Percentiles rank a stretch among this genome's conserved stretches.
These are phyloP conservation scores for Axis porcinus DNA, from an alignment of 2,113 vertebrate genomes.

Conservation along the genomic window DNA sequence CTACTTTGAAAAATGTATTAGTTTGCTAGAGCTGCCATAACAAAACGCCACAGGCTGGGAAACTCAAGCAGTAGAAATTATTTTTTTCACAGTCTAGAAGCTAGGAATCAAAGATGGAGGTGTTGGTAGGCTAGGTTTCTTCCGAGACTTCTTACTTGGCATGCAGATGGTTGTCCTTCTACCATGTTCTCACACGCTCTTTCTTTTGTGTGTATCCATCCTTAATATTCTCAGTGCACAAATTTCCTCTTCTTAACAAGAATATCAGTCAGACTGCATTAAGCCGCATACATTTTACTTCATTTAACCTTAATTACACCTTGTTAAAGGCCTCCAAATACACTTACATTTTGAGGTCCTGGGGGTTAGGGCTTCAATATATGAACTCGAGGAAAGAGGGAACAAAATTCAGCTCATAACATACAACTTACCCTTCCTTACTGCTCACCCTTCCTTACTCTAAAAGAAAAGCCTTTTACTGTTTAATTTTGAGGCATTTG, in stretches of 20 bases:
- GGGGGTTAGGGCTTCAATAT: not conserved
- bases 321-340: not conserved
- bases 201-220: not conserved
- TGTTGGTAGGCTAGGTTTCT: not conserved
- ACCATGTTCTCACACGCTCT: accelerated
- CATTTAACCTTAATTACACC: not conserved
- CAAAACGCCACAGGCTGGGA: not conserved
- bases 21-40: not conserved
- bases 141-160: not conserved
- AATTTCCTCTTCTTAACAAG: not conserved
- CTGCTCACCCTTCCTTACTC: not conserved
- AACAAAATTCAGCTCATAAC: not conserved
- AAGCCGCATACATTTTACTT: not conserved
- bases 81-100: not conserved
- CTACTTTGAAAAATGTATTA: not conserved
- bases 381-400: not conserved
- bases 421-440: not conserved
- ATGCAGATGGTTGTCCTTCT: not conserved
- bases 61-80: not conserved
- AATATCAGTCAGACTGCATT: not conserved
- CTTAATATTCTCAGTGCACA: not conserved
- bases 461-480: not conserved
- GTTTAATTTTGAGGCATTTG: not conserved
- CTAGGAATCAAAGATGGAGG: not conserved
- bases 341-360: not conserved